A percentile compares a stretch with the other conserved stretches of the same genome.
These are phyloP conservation scores for Eupristina koningsbergeri DNA, from an alignment of 1,140 invertebrate genomes.

Conservation along the genomic window DNA sequence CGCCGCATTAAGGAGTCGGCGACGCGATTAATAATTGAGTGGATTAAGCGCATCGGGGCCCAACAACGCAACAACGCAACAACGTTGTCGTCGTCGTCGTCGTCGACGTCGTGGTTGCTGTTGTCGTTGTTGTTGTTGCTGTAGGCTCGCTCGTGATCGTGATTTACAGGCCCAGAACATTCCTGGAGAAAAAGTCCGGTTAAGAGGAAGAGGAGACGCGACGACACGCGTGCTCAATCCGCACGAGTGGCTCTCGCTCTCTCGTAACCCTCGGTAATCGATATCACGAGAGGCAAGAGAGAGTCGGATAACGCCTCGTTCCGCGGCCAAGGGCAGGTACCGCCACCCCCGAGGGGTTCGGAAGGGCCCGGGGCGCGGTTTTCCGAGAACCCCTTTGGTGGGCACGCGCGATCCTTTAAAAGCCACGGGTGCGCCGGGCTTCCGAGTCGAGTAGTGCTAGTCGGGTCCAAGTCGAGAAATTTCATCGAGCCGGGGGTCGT, in stretches of 20 bases:
- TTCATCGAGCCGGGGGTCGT: not conserved
- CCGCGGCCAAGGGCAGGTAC: too few relatives aligned
- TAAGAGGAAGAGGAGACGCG: not conserved
- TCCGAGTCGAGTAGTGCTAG: not conserved
- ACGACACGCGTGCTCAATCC: not conserved
- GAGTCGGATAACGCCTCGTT: not conserved
- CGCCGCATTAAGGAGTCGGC: too few relatives aligned
- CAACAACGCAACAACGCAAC: too few relatives aligned
- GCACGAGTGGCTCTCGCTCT: not conserved
- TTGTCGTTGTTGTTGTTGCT: too few relatives aligned
- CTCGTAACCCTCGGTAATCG: not conserved
- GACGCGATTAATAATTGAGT: not conserved
- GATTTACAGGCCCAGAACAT: not conserved
- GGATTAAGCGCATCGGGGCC: not conserved
- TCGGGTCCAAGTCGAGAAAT: not conserved
- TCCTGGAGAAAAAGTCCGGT: not conserved
- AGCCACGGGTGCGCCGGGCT: not conserved
- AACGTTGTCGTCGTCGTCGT: too few relatives aligned
- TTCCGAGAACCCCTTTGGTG: conserved; percentile 32
- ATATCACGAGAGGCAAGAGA: conserved; percentile 41
- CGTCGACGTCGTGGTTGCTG: too few relatives aligned
- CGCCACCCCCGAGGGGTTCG: not conserved
- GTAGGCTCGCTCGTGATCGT: not conserved
- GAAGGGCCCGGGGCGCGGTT: not conserved
- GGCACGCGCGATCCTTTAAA: not conserved